Evolutionary conservation across 2,113 vertebrate species (phyloP), one percentile per base, ranked within the genome.

Genomic region (Panthera tigris): DNA sequence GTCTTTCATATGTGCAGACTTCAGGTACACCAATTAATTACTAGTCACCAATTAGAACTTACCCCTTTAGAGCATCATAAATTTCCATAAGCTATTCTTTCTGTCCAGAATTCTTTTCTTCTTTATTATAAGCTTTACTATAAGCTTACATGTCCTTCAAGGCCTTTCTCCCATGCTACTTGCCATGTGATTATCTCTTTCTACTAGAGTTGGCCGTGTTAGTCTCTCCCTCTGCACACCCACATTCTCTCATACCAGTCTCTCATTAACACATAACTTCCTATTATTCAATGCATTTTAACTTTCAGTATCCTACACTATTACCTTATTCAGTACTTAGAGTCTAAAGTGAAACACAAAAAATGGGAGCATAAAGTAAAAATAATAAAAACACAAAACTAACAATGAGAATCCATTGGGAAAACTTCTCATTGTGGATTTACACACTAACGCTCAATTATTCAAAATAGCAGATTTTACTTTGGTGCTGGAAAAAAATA

Each of bases 301-400:
- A 7, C 31, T 78, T 31, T 29, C 11, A 69, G 29, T 4, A 31
- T 41, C 16, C 7, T 71, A 41, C 39, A 52, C 19, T 69, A 36
- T 5, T 61, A 33, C 55, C 57, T 65, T 84, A 23, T 31, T 78
- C 29, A 89, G 48, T 1, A 0, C 1, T 69, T 87, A 23, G 2
- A 7, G 13, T 91, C 36, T 48, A 66, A 85, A 63, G 21, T 1
- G 12, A 85, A 76, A 85, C n/a, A 27, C 4, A 83, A 50, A 36
- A 88, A 92, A 52, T 78, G 57, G 63, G 36, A 76, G 29, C 82
- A 88, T 71, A 73, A 90, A 79, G 27, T 74, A 15, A 95, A 94
- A 92, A 55, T 74, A 25, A 83, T 84, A 50, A 68, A 94, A 89
- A 45, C 12, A 61, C 25, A 80, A 78, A 83, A 61, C 23, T 45